A percentile compares a stretch with the other conserved stretches of the same genome.
phyloP scores from a whole-genome alignment of 1,140 invertebrate species.

The Sitobion miscanthi region DNA sequence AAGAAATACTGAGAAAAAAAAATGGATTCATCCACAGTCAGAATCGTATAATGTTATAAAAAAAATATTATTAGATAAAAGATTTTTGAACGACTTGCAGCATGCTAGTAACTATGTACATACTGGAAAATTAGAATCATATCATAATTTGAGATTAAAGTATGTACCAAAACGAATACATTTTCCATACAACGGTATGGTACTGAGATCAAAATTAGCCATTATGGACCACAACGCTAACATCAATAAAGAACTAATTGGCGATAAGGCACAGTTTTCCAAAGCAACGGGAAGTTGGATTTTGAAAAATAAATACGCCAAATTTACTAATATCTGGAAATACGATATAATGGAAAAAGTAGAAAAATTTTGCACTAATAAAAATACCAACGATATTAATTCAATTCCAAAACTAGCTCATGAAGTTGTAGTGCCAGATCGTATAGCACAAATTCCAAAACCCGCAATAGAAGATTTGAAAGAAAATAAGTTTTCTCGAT shows the following conservation, averaged over 20 bases:
- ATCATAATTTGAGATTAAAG: not conserved
- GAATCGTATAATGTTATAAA: not conserved
- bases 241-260: not conserved
- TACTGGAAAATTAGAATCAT: not conserved
- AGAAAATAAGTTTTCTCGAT: conserved; percentile 15
- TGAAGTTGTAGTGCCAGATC: not conserved
- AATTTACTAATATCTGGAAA: not conserved
- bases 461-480: not conserved
- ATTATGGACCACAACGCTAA: not conserved
- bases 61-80: not conserved
- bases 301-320: not conserved
- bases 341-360: not conserved
- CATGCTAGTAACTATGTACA: not conserved
- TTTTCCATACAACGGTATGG: not conserved
- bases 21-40: not conserved
- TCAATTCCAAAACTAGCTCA: not conserved
- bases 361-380: conserved; percentile 2
- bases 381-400: not conserved
- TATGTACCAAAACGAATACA: not conserved
- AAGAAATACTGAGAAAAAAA: not conserved
- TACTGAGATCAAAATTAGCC: not conserved
- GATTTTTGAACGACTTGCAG: not conserved
- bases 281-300: not conserved
- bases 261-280: not conserved
- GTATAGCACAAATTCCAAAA: not conserved